These are phyloP conservation scores for Papilio polytes DNA, from an alignment of 1,140 invertebrate species.

Conservation along the genomic window DNA sequence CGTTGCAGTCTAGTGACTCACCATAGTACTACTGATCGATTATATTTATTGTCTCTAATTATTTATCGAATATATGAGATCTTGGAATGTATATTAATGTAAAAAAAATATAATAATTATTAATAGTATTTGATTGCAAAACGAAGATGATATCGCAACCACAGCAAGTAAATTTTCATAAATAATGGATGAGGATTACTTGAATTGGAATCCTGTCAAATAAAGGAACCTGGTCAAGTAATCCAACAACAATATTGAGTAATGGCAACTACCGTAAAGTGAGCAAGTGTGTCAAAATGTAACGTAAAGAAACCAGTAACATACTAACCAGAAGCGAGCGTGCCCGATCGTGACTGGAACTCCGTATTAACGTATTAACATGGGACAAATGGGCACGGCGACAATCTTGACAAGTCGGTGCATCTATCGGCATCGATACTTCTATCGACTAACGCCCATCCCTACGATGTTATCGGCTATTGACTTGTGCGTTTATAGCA, in stretches of 20 bases:
- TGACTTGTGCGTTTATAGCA: constrained; percentile 58
- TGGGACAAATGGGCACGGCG: constrained; percentile 54
- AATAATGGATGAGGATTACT: neutral
- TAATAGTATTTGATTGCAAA: neutral
- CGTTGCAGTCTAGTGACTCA: constrained; percentile 66
- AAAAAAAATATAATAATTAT: too few species aligned
- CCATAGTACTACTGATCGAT: constrained; percentile 71
- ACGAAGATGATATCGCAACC: neutral
- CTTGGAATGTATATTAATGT: too few species aligned
- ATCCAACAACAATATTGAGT: constrained; percentile 10
- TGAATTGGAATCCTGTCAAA: neutral
- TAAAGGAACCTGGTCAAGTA: neutral
- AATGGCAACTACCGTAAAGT: constrained; percentile 13
- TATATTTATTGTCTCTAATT: constrained; percentile 41
- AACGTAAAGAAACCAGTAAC: constrained; percentile 58
- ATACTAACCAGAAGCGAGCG: constrained; percentile 45
- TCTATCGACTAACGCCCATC: constrained; percentile 50
- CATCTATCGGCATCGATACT: constrained; percentile 41
- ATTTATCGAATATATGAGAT: neutral
- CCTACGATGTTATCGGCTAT: constrained; percentile 43
- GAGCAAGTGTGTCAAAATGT: constrained; percentile 50
- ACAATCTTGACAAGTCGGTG: constrained; percentile 33
- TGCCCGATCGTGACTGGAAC: constrained; percentile 54
- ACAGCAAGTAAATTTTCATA: neutral
- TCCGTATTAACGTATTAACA: constrained; percentile 67